Evolutionary conservation across 2,113 vertebrate genomes (phyloP).

Genomic region (Lepisosteus osseus): DNA sequence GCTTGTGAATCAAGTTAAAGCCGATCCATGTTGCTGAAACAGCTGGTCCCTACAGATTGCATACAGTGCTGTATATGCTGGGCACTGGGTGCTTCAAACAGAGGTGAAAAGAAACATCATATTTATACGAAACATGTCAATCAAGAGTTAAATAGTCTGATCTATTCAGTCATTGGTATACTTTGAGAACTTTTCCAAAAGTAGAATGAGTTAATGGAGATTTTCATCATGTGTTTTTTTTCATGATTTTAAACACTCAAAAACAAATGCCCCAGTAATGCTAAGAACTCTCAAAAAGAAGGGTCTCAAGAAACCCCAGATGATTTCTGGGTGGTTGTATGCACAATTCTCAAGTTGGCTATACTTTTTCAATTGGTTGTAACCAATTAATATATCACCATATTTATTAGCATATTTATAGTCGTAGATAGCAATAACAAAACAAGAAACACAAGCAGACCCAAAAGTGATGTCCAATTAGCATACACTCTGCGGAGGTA

Average conservation of each 20-base stretch:
- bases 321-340: no score
- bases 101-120: conserved; percentile 31
- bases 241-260: conserved; percentile 4
- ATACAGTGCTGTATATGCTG: neutral
- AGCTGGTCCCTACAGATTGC: conserved; percentile 18
- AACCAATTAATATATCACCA: no score
- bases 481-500: no score
- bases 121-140: conserved; percentile 52
- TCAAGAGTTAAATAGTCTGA: conserved; percentile 42
- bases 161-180: conserved; percentile 16
- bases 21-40: conserved; percentile 5
- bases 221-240: conserved; percentile 23
- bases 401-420: no score
- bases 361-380: no score
- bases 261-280: conserved; percentile 25
- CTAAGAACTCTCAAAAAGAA: neutral
- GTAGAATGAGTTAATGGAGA: conserved; percentile 24
- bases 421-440: no score
- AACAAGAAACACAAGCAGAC: no score
- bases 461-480: no score
- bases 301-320: no score
- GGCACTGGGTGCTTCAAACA: conserved; percentile 37
- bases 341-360: no score
- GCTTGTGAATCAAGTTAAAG: conserved; percentile 47
- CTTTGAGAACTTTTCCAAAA: conserved; percentile 15